Evolutionary conservation across 2,797 vertebrate genomes (phyloP).

Genomic region (Notolabrus celidotus): DNA sequence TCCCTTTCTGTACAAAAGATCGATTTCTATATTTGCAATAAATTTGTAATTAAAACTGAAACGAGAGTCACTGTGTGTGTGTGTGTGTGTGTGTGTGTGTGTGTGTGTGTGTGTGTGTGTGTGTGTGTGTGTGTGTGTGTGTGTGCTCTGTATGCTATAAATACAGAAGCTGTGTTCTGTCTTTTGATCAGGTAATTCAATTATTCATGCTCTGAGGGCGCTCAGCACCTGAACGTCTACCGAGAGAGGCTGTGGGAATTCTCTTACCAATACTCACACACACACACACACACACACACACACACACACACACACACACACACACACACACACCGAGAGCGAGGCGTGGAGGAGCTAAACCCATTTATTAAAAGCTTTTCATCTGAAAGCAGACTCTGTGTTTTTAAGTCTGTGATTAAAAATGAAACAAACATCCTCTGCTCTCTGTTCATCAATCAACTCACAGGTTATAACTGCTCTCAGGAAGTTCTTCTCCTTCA

Average conservation of each 20-base stretch:
- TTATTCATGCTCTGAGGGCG: slow-evolving; percentile 34
- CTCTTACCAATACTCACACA: slow-evolving; percentile 6
- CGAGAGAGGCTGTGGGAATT: slow-evolving; percentile 34
- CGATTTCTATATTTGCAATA: slow-evolving; percentile 92
- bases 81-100: no score
- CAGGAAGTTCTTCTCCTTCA: no score
- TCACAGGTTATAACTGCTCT: no score
- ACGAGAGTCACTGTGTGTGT: no score
- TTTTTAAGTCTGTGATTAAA: neutral
- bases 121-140: neutral
- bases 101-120: slow-evolving; percentile 15
- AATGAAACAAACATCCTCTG: no score
- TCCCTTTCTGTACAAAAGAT: slow-evolving; percentile 88
- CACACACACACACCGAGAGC: slow-evolving; percentile 13
- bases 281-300: slow-evolving; percentile 23
- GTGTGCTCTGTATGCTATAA: slow-evolving; percentile 11
- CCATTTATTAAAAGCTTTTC: neutral
- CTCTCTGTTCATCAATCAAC: no score
- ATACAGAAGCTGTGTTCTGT: neutral
- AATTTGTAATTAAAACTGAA: slow-evolving; percentile 84
- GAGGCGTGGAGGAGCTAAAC: neutral
- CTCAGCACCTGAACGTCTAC: slow-evolving; percentile 32
- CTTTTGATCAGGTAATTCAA: slow-evolving; percentile 27
- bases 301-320: slow-evolving; percentile 27
- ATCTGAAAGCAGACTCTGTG: neutral